Evolutionary conservation across 2,797 vertebrate species (phyloP).

Genomic region (Rhinella marina): DNA sequence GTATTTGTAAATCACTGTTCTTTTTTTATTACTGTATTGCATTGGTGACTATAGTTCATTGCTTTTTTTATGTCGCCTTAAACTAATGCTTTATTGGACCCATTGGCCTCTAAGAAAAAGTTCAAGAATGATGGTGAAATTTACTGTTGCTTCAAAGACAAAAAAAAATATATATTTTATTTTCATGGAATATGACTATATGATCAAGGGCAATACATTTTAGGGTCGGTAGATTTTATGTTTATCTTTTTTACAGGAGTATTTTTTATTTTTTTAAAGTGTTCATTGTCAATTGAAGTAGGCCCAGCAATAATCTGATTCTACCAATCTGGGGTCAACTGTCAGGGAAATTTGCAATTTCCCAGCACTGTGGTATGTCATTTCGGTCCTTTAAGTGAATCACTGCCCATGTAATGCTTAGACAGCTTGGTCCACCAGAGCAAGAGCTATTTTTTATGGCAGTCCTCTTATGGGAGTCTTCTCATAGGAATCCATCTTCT

Average conservation of each 20-base stretch:
- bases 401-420: not conserved
- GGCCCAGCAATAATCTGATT: not conserved
- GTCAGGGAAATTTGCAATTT: not conserved
- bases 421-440: not conserved
- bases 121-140: not conserved
- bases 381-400: not conserved
- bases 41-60: not conserved
- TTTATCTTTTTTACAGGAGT: too few relatives aligned
- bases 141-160: not conserved
- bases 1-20: not conserved
- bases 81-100: slow-evolving; percentile 23
- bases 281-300: not conserved
- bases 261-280: too few relatives aligned
- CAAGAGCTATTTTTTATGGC: not conserved
- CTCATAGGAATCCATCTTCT: not conserved
- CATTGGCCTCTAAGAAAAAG: slow-evolving; percentile 19
- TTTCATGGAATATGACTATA: not conserved
- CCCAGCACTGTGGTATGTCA: too few relatives aligned
- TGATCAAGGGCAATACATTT: not conserved
- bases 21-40: not conserved
- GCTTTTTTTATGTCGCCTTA: not conserved
- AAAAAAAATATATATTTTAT: not conserved
- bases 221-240: not conserved
- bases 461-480: not conserved
- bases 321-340: not conserved